phyloP scores from a whole-genome alignment of 2,113 vertebrate species.

The Paraplagusia blochii region DNA sequence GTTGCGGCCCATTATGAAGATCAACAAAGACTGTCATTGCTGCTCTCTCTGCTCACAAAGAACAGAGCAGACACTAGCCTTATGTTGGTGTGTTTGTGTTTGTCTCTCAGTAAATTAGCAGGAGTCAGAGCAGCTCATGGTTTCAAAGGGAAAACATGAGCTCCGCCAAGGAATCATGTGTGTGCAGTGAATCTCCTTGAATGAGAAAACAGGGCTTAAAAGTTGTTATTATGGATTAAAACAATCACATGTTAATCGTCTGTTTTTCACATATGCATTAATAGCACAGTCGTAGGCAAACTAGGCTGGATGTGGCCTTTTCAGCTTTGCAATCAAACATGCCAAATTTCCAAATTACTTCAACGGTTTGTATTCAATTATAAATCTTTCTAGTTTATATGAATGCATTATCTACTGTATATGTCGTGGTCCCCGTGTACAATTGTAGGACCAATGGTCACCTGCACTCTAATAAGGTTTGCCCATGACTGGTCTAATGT shows the following conservation, averaged over 20 bases:
- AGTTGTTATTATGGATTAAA: not conserved
- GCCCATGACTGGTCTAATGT: no score
- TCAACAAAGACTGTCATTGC: conserved; percentile 28
- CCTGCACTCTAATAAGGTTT: no score
- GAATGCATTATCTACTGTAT: no score
- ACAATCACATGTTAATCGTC: not conserved
- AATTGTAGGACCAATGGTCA: no score
- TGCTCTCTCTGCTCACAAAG: conserved; percentile 10
- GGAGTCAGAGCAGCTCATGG: not conserved
- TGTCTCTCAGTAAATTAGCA: conserved; percentile 20
- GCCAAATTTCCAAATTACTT: no score
- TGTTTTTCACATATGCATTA: not conserved
- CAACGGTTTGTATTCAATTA: no score
- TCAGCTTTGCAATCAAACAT: no score
- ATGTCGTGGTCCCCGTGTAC: no score
- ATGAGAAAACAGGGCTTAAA: not conserved
- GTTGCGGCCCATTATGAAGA: conserved; percentile 10
- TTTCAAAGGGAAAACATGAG: conserved; percentile 27
- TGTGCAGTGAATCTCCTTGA: not conserved
- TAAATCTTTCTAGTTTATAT: no score
- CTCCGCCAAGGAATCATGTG: not conserved
- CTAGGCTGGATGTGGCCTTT: no score
- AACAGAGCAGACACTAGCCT: conserved; percentile 9
- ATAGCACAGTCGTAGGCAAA: no score
- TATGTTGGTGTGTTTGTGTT: not conserved